Evolutionary conservation across 2,113 vertebrate species (phyloP).

Genomic region (Aegotheles bennettii): DNA sequence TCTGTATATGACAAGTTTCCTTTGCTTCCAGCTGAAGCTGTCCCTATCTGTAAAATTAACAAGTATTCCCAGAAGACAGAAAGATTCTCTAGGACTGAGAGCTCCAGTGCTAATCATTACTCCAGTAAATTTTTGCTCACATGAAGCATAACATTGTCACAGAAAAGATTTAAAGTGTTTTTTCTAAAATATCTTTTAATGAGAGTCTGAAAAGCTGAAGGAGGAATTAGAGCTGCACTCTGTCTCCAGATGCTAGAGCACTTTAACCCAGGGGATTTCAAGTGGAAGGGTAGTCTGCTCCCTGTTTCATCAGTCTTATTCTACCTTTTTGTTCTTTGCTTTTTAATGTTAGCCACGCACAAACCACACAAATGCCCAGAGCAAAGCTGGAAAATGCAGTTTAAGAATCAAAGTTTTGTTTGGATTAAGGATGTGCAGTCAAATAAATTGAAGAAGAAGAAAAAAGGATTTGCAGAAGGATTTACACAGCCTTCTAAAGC

Average conservation of each 20-base stretch:
- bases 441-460: background rate
- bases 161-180: background rate
- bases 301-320: background rate
- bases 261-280: background rate
- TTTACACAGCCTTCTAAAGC: background rate
- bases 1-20: background rate
- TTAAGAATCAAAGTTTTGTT: background rate
- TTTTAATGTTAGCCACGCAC: background rate
- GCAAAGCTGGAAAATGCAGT: background rate
- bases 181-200: background rate
- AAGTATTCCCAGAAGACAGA: background rate
- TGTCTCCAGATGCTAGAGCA: background rate
- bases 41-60: background rate
- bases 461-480: background rate
- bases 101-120: background rate
- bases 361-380: background rate
- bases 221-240: background rate
- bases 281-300: background rate
- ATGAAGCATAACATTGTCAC: background rate
- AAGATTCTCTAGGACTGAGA: background rate
- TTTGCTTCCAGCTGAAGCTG: background rate
- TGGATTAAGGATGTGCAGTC: background rate
- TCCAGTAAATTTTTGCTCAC: background rate
- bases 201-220: background rate
- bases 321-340: background rate